These are phyloP conservation scores for Haplochromis burtoni DNA, from an alignment of 2,113 vertebrate genomes.

Conservation along the genomic window DNA sequence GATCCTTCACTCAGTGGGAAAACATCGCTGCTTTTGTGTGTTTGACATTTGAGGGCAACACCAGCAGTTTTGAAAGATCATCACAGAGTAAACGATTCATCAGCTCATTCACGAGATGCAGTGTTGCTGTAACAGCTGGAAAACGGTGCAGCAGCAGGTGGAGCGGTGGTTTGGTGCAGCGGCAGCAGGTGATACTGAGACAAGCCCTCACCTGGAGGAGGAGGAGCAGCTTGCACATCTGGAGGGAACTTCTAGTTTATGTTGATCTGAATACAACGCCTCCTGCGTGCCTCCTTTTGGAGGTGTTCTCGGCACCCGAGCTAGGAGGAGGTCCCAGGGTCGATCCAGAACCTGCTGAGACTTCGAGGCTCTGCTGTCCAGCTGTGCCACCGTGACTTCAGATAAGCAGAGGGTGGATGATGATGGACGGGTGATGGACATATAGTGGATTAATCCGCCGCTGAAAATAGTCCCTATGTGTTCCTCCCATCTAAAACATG, in stretches of 20 bases:
- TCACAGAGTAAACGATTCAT: background rate
- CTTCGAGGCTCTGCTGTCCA: background rate
- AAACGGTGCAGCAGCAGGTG: background rate
- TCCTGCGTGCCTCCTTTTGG: background rate
- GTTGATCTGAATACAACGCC: background rate
- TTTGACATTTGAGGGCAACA: background rate
- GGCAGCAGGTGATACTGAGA: accelerated
- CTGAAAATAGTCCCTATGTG: background rate
- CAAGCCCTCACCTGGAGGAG: background rate
- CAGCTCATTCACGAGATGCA: background rate
- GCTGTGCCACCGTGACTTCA: background rate
- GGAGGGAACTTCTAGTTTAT: background rate
- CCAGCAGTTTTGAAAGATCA: background rate
- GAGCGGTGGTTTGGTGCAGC: background rate
- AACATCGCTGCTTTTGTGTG: background rate
- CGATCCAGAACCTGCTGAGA: background rate
- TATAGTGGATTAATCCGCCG: background rate
- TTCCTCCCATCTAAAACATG: background rate
- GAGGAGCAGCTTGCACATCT: background rate
- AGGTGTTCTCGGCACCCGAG: background rate
- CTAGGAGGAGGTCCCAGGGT: accelerated
- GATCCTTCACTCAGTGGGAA: accelerated
- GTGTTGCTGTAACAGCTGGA: background rate
- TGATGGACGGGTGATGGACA: background rate
- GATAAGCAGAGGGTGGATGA: background rate